These are phyloP conservation scores for Aramus guarauna DNA, from an alignment of 2,113 vertebrate species.

Conservation along the genomic window DNA sequence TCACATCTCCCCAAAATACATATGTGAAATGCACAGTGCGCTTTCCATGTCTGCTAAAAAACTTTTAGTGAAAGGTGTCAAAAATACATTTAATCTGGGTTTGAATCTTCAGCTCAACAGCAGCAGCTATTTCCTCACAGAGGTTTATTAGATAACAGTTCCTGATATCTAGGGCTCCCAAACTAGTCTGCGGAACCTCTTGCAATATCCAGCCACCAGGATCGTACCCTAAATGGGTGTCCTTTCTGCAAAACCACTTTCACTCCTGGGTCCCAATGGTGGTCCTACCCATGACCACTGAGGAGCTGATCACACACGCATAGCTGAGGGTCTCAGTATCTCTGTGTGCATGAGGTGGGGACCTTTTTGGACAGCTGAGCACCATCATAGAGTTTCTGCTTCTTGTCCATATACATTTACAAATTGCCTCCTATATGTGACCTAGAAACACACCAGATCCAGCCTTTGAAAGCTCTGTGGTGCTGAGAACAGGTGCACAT, in stretches of 20 bases:
- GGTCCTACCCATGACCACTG: neutral
- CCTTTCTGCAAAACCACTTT: neutral
- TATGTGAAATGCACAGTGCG: neutral
- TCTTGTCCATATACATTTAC: neutral
- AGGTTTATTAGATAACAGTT: conserved; percentile 7
- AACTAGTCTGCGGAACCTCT: neutral
- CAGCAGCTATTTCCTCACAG: neutral
- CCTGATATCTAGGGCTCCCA: neutral
- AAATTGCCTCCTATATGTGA: neutral
- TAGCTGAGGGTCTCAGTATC: neutral
- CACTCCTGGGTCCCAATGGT: neutral
- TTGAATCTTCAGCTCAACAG: neutral
- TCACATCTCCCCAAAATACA: conserved; percentile 14
- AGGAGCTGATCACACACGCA: rapidly evolving
- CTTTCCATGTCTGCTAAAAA: neutral
- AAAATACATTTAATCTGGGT: conserved; percentile 4
- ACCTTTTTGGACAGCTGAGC: neutral
- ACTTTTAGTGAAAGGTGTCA: neutral
- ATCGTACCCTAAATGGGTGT: neutral
- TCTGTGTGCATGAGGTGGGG: neutral
- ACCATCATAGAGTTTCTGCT: neutral
- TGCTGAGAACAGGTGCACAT: rapidly evolving
- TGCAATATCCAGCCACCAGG: neutral
- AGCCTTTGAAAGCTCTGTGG: neutral
- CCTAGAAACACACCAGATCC: neutral